Conservation (phyloP, 2,888 invertebrate genomes). For the Drosophila subsilvestris region DNA sequence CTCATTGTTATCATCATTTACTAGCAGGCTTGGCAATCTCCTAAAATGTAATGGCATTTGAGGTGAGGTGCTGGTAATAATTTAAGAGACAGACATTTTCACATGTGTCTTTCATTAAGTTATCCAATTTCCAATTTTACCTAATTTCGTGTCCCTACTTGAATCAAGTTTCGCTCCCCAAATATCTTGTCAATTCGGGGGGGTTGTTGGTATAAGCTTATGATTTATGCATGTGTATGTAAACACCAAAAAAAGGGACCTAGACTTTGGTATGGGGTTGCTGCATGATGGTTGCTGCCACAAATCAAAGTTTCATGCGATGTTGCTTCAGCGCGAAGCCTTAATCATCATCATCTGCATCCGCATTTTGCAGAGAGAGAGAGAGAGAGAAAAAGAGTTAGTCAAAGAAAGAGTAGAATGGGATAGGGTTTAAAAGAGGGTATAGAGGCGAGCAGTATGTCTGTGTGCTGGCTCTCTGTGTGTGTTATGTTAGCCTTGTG, state of each 20-base stretch:
- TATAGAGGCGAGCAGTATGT: not conserved
- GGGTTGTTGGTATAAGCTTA: not conserved
- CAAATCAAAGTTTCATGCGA: not conserved
- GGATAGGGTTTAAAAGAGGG: not conserved
- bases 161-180: not conserved
- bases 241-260: constrained; percentile 8
- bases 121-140: too few relatives aligned
- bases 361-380: not conserved
- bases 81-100: not conserved
- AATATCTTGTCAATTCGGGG: not conserved
- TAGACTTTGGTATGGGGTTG: not conserved
- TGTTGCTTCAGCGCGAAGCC: not conserved
- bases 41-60: too few relatives aligned
- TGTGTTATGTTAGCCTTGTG: constrained; percentile 27
- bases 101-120: not conserved
- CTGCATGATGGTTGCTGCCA: not conserved
- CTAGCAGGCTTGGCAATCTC: too few relatives aligned
- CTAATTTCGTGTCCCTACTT: too few relatives aligned
- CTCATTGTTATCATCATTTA: not conserved
- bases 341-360: not conserved
- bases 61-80: too few relatives aligned
- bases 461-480: constrained; percentile 4
- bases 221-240: constrained; percentile 26
- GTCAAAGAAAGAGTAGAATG: too few relatives aligned
- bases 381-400: too few relatives aligned